phyloP scores from a whole-genome alignment of 2,888 invertebrate species.

The Beris morrisii region DNA sequence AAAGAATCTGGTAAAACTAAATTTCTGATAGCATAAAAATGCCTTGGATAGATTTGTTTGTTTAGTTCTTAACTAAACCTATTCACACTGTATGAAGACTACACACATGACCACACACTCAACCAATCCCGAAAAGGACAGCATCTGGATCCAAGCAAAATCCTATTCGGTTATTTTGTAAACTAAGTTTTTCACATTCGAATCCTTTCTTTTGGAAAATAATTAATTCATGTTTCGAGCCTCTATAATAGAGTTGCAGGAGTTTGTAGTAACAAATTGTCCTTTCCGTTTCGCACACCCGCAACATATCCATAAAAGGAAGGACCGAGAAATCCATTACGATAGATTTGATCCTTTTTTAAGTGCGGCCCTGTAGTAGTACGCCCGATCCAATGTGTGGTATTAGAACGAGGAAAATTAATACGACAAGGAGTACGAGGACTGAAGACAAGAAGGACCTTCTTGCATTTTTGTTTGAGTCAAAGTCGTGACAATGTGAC shows the following conservation, averaged over 20 bases:
- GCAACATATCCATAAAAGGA: neutral
- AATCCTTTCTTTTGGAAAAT: constrained; percentile 26
- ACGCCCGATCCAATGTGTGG: neutral
- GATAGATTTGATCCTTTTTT: constrained; percentile 19
- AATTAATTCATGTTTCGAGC: constrained; percentile 38
- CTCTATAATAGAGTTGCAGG: constrained; percentile 28
- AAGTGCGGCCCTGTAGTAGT: neutral
- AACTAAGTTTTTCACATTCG: constrained; percentile 20
- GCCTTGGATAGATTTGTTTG: too few relatives aligned
- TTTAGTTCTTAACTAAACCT: too few relatives aligned
- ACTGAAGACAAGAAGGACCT: neutral
- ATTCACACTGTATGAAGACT: too few relatives aligned
- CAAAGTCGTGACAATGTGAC: constrained; percentile 53
- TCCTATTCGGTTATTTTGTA: constrained; percentile 34
- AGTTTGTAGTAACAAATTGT: constrained; percentile 4
- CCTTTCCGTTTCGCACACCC: neutral
- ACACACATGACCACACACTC: too few relatives aligned
- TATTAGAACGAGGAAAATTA: constrained; percentile 21
- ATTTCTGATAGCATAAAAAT: too few relatives aligned
- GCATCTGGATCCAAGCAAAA: constrained; percentile 26
- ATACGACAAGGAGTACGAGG: constrained; percentile 13
- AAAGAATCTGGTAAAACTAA: too few relatives aligned
- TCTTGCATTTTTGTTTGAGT: constrained; percentile 20
- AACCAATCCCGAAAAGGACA: too few relatives aligned
- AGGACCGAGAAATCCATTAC: constrained; percentile 14